Conservation (phyloP, 2,797 vertebrate genomes). For the Distichodus sexfasciatus region DNA sequence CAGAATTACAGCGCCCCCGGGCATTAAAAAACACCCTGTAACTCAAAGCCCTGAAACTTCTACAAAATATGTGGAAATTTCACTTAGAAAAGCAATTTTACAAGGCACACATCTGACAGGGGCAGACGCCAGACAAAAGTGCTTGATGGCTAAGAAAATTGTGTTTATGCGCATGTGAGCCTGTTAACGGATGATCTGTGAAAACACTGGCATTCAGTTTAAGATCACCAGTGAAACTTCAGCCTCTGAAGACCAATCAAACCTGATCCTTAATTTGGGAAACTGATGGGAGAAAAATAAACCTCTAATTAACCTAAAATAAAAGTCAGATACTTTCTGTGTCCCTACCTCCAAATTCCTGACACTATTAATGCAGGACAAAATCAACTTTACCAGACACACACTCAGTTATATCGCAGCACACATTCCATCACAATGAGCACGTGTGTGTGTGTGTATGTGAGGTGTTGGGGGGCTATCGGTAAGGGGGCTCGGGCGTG, state of each 20-base stretch:
- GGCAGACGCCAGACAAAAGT: not conserved
- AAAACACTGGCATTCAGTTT: not conserved
- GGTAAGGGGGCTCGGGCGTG: conserved; percentile 82
- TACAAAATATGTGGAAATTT: conserved; percentile 27
- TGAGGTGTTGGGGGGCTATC: conserved; percentile 69
- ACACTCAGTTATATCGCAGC: conserved; percentile 11
- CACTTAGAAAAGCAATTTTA: conserved; percentile 11
- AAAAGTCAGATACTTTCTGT: conserved; percentile 29
- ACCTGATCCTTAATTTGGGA: too few species aligned
- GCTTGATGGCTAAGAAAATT: not conserved
- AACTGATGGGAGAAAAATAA: too few species aligned
- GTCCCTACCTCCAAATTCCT: conserved; percentile 52
- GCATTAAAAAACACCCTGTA: not conserved
- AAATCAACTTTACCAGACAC: conserved; percentile 41
- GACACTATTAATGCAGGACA: conserved; percentile 49
- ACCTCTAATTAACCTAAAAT: conserved; percentile 12
- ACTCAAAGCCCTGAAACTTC: conserved; percentile 1
- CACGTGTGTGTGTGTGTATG: conserved; percentile 38
- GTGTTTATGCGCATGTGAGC: conserved; percentile 1
- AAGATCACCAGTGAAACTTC: not conserved
- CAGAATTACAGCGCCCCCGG: not conserved
- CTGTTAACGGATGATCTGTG: not conserved
- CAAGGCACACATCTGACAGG: conserved; percentile 42
- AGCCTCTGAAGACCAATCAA: conserved; percentile 6
- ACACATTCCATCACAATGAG: conserved; percentile 43